These are phyloP conservation scores for Biston stratarius DNA, from an alignment of 2,888 invertebrate species.

Conservation along the genomic window DNA sequence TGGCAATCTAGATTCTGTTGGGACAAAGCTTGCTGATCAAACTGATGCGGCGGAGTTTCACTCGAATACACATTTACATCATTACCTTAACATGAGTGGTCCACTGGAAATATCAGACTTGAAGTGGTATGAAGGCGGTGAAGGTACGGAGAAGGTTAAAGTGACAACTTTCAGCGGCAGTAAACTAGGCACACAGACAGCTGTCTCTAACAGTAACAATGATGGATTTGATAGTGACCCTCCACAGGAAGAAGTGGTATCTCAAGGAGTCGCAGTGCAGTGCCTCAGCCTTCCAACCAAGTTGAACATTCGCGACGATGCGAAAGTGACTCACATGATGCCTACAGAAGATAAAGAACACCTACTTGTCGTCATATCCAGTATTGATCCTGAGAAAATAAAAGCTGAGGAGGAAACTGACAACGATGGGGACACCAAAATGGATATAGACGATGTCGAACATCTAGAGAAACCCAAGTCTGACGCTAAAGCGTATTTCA, in stretches of 20 bases:
- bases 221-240: slow-evolving; percentile 84
- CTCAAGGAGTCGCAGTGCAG: slow-evolving; percentile 84
- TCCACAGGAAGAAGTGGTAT: slow-evolving; percentile 73
- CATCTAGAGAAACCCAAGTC: slow-evolving; percentile 61
- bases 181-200: slow-evolving; percentile 73
- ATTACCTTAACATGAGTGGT: slow-evolving; percentile 79
- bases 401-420: slow-evolving; percentile 69
- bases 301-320: slow-evolving; percentile 78
- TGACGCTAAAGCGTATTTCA: slow-evolving; percentile 71
- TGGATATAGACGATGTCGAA: slow-evolving; percentile 78
- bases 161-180: slow-evolving; percentile 68
- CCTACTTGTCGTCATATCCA: slow-evolving; percentile 87
- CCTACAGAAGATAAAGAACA: slow-evolving; percentile 90
- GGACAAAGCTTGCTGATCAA: slow-evolving; percentile 77
- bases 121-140: slow-evolving; percentile 79
- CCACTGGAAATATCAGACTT: slow-evolving; percentile 79
- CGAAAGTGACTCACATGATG: slow-evolving; percentile 87
- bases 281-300: slow-evolving; percentile 85
- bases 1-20: slow-evolving; percentile 72
- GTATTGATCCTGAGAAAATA: slow-evolving; percentile 67
- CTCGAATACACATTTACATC: slow-evolving; percentile 68
- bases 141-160: slow-evolving; percentile 75
- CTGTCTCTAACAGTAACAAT: slow-evolving; percentile 71
- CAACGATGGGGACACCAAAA: slow-evolving; percentile 73
- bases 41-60: slow-evolving; percentile 73